These are phyloP conservation scores for Cerastis rubricosa DNA, from an alignment of 2,888 invertebrate species.

Conservation along the genomic window DNA sequence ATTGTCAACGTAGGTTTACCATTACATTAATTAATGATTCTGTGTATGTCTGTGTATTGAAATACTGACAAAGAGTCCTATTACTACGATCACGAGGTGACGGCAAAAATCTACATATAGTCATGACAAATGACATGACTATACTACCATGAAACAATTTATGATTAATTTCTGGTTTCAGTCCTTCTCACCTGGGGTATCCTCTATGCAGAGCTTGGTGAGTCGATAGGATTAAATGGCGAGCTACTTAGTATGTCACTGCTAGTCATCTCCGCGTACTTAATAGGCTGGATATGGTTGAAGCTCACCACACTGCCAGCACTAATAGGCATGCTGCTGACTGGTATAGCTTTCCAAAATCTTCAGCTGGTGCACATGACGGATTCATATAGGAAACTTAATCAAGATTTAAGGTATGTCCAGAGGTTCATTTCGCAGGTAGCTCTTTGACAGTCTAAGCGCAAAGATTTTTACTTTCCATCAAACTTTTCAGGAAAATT, in stretches of 20 bases:
- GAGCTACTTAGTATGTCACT: conserved; percentile 92
- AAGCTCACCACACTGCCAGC: conserved; percentile 93
- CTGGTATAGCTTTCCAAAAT: conserved; percentile 93
- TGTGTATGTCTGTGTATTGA: conserved; percentile 12
- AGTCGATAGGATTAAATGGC: conserved; percentile 92
- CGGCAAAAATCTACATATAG: no score
- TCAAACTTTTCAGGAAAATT: conserved; percentile 91
- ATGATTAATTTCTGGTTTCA: conserved; percentile 66
- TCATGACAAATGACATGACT: conserved; percentile 4
- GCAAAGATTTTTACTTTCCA: neutral
- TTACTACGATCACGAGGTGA: conserved; percentile 1
- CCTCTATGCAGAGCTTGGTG: conserved; percentile 92
- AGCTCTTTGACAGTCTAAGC: neutral
- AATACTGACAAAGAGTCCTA: neutral
- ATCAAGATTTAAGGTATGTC: conserved; percentile 90
- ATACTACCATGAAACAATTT: neutral
- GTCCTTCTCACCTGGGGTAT: conserved; percentile 93
- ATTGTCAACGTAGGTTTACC: conserved; percentile 5
- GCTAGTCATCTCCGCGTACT: conserved; percentile 92
- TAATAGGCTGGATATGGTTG: conserved; percentile 93
- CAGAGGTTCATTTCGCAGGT: conserved; percentile 72
- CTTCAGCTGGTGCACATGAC: conserved; percentile 91
- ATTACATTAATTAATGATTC: neutral
- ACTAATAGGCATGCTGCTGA: conserved; percentile 94
- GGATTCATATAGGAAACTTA: conserved; percentile 91